Percentiles rank a stretch among this genome's conserved stretches.
Evolutionary conservation across 2,797 vertebrate genomes (phyloP).

Genomic region (Diplodus sargus): DNA sequence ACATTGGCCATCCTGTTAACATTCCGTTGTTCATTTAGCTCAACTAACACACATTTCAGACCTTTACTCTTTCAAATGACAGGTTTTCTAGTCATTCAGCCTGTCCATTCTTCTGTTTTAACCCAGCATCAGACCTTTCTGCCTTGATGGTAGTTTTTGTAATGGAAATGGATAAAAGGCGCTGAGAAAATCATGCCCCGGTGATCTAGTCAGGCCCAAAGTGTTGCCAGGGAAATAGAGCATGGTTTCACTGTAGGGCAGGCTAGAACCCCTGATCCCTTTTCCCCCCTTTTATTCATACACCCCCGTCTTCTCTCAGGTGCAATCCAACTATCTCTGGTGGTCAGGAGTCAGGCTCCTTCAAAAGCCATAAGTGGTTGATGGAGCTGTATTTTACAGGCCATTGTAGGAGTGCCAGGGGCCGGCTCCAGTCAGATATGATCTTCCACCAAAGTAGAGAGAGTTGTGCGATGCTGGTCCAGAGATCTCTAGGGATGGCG

Average conservation of each 20-base stretch:
- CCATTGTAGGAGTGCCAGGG: constrained; percentile 70
- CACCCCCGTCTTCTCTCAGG: constrained; percentile 51
- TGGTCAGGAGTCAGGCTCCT: constrained; percentile 76
- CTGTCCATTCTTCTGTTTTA: constrained; percentile 43
- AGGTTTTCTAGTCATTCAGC: constrained; percentile 28
- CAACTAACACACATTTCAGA: constrained; percentile 18
- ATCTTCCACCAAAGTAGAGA: constrained; percentile 71
- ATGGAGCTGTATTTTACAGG: constrained; percentile 79
- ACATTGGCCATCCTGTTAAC: not conserved
- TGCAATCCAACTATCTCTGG: constrained; percentile 73
- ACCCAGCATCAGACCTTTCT: constrained; percentile 49
- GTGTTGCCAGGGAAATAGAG: constrained; percentile 49
- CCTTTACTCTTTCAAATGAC: constrained; percentile 28
- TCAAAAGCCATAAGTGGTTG: constrained; percentile 79
- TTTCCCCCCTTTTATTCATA: constrained; percentile 35
- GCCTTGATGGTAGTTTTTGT: constrained; percentile 44
- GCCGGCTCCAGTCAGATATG: constrained; percentile 70
- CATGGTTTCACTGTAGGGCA: constrained; percentile 44
- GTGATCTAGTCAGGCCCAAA: constrained; percentile 57
- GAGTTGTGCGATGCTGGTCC: constrained; percentile 50
- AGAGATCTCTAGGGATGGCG: constrained; percentile 57
- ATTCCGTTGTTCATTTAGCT: constrained; percentile 16
- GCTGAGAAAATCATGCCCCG: constrained; percentile 55
- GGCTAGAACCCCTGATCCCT: constrained; percentile 42
- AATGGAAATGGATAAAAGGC: constrained; percentile 66